Percentiles rank a stretch among this genome's conserved stretches.
Conservation (phyloP, 1,140 invertebrate species). For the Pseudoatta argentina region DNA sequence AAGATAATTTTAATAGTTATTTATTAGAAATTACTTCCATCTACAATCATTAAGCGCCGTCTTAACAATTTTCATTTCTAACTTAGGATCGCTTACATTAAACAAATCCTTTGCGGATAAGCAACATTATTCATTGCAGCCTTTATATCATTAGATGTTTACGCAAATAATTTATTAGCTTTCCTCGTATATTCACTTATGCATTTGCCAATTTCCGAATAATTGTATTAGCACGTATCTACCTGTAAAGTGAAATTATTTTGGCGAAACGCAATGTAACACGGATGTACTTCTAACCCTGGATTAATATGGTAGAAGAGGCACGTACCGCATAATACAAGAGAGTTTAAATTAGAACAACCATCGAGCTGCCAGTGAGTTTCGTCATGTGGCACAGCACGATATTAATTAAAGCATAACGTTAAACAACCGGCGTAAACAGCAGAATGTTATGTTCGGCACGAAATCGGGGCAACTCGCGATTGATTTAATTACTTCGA, state of each 20-base stretch:
- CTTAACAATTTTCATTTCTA: slow-evolving; percentile 49
- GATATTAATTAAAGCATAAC: slow-evolving; percentile 61
- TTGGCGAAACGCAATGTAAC: slow-evolving; percentile 45
- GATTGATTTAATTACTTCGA: slow-evolving; percentile 34
- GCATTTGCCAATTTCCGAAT: slow-evolving; percentile 45
- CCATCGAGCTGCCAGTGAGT: slow-evolving; percentile 61
- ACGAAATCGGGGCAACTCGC: slow-evolving; percentile 29
- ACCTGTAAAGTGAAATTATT: slow-evolving; percentile 57
- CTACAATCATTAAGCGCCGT: not conserved
- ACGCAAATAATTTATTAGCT: slow-evolving; percentile 49
- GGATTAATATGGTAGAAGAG: slow-evolving; percentile 62
- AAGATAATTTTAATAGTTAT: slow-evolving; percentile 29
- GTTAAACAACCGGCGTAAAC: slow-evolving; percentile 53
- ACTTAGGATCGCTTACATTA: slow-evolving; percentile 15
- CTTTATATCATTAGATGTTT: slow-evolving; percentile 49
- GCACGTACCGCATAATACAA: slow-evolving; percentile 64
- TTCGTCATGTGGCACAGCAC: slow-evolving; percentile 46
- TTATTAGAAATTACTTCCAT: slow-evolving; percentile 17
- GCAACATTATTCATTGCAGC: not conserved
- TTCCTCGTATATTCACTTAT: not conserved
- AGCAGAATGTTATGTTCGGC: slow-evolving; percentile 37
- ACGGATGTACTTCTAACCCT: slow-evolving; percentile 58
- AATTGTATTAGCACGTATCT: slow-evolving; percentile 58
- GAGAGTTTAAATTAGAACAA: slow-evolving; percentile 64
- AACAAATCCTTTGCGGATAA: not conserved